phyloP scores from a whole-genome alignment of 2,888 invertebrate species.

The Mechanitis messenoides region DNA sequence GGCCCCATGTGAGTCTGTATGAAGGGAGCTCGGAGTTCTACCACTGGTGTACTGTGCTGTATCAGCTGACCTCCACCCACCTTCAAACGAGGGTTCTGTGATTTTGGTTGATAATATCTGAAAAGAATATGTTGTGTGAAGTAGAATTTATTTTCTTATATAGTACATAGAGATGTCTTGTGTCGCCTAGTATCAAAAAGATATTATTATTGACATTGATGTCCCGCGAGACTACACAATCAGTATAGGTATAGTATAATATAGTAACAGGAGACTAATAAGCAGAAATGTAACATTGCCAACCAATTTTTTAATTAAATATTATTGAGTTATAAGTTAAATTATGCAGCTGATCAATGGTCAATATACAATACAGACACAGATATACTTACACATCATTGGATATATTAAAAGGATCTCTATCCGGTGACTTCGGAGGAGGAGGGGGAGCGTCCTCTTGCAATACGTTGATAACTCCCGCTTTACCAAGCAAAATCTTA shows the following conservation, averaged over 20 bases:
- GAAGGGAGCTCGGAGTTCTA: constrained; percentile 95
- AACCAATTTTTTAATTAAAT: no score
- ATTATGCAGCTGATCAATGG: no score
- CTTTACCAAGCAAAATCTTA: constrained; percentile 93
- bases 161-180: neutral
- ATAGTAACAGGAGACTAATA: no score
- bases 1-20: constrained; percentile 95
- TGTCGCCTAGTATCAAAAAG: no score
- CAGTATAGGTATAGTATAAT: no score
- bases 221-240: no score
- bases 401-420: constrained; percentile 98
- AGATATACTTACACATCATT: constrained; percentile 89
- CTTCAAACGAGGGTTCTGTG: constrained; percentile 87
- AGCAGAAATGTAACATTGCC: no score
- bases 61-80: constrained; percentile 94
- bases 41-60: constrained; percentile 98
- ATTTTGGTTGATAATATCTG: constrained; percentile 94
- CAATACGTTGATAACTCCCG: constrained; percentile 95
- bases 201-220: no score
- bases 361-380: no score
- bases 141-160: neutral
- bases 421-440: constrained; percentile 91
- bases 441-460: constrained; percentile 95
- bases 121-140: constrained; percentile 25
- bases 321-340: no score